phyloP scores from a whole-genome alignment of 2,113 vertebrate genomes.

The Oriolus oriolus region DNA sequence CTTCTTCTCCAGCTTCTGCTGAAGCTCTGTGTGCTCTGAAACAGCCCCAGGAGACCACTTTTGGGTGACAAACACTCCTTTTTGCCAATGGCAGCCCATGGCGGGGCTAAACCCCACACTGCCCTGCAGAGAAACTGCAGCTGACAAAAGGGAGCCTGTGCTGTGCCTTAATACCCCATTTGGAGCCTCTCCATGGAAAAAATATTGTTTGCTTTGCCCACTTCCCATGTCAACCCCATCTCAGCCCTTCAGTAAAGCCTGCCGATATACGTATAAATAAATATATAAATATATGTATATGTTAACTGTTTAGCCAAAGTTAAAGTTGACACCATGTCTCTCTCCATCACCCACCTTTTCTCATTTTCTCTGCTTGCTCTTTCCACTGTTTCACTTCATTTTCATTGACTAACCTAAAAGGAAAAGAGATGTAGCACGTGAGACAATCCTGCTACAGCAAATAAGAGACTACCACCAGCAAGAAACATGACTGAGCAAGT shows the following conservation, averaged over 20 bases:
- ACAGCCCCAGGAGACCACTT: background rate
- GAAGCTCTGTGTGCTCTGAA: constrained; percentile 92
- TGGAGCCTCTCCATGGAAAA: background rate
- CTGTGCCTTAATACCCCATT: background rate
- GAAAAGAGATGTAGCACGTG: background rate
- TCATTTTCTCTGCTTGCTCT: constrained; percentile 98
- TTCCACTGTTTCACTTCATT: constrained; percentile 99
- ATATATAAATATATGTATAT: background rate
- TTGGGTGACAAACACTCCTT: background rate
- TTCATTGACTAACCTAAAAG: constrained; percentile 93
- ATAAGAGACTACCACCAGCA: background rate
- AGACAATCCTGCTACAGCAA: background rate
- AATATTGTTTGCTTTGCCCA: background rate
- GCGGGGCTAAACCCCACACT: background rate
- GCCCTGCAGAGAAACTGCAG: background rate
- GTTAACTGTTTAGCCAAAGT: background rate
- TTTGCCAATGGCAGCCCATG: accelerated
- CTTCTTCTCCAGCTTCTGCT: constrained; percentile 96
- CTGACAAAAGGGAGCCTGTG: background rate
- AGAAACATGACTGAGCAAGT: background rate
- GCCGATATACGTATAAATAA: background rate
- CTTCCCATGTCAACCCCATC: background rate
- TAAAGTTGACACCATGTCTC: accelerated
- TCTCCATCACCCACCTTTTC: constrained; percentile 82
- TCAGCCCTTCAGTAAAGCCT: background rate